These are phyloP conservation scores for Danio kyathit DNA, from an alignment of 2,797 vertebrate genomes.

Conservation along the genomic window DNA sequence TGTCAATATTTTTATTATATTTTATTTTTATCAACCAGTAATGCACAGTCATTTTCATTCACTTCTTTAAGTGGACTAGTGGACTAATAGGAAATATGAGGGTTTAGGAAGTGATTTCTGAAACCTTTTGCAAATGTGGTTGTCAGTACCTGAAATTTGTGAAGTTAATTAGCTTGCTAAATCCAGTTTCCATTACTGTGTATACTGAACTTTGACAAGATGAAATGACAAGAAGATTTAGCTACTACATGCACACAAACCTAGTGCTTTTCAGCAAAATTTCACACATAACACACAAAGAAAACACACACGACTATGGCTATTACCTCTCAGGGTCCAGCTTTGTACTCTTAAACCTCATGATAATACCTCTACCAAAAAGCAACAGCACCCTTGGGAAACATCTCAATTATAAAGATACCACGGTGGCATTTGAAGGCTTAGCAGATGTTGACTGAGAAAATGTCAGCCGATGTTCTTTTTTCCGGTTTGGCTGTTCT, in stretches of 20 bases:
- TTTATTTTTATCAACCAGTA: too few species aligned
- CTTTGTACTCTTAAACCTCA: background rate
- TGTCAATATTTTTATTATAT: too few species aligned
- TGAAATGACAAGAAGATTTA: background rate
- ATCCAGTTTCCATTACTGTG: too few species aligned
- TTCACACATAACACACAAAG: constrained; percentile 14
- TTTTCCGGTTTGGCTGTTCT: constrained; percentile 61
- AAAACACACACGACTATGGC: background rate
- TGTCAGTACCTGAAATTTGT: too few species aligned
- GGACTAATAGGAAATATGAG: too few species aligned
- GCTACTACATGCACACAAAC: background rate
- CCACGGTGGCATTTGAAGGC: constrained; percentile 66
- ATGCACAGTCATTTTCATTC: too few species aligned
- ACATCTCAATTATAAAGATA: constrained; percentile 54
- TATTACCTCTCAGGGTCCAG: background rate
- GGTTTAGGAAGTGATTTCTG: too few species aligned
- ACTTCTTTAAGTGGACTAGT: too few species aligned
- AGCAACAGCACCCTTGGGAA: constrained; percentile 9
- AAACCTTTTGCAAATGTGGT: too few species aligned
- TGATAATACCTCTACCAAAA: background rate
- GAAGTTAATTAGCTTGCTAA: too few species aligned
- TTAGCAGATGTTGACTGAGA: constrained; percentile 63
- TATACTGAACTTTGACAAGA: background rate
- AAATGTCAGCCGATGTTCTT: constrained; percentile 70
- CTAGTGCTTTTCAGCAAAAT: background rate